Evolutionary conservation across 2,797 vertebrate species (phyloP).

Genomic region (Helarctos malayanus): DNA sequence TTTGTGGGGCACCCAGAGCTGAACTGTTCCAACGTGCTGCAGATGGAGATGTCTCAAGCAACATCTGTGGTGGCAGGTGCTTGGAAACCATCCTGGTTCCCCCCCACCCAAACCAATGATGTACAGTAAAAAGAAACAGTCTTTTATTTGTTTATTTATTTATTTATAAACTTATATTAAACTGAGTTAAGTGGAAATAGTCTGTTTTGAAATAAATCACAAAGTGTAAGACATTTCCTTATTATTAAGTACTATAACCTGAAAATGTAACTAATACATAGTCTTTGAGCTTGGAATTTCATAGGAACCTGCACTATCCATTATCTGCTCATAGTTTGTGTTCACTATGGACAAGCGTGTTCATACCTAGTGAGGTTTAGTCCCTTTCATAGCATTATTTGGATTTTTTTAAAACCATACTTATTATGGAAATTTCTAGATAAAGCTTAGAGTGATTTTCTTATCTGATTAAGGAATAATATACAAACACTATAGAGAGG

Average conservation of each 20-base stretch:
- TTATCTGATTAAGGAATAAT: constrained; percentile 87
- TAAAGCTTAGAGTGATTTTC: constrained; percentile 82
- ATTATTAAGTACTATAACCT: constrained; percentile 31
- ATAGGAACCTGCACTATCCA: constrained; percentile 64
- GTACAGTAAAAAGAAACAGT: neutral
- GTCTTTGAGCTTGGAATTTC: constrained; percentile 74
- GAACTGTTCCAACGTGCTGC: neutral
- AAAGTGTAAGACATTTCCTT: constrained; percentile 63
- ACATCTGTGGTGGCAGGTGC: neutral
- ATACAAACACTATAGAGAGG: constrained; percentile 76
- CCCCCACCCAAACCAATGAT: constrained; percentile 49
- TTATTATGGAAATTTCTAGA: constrained; percentile 78
- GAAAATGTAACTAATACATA: constrained; percentile 49
- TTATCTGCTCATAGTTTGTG: constrained; percentile 67
- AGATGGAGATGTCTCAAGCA: neutral
- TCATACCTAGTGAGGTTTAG: constrained; percentile 68
- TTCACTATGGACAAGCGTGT: constrained; percentile 69
- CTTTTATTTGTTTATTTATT: neutral
- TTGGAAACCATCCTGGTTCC: constrained; percentile 67
- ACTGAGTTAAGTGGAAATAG: neutral
- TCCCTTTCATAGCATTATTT: constrained; percentile 75
- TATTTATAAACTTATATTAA: neutral
- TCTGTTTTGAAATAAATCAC: constrained; percentile 75
- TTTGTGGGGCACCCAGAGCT: constrained; percentile 10
- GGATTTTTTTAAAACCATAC: constrained; percentile 81